These are phyloP conservation scores for Aphelenchoides avenae DNA, from an alignment of 1,140 invertebrate genomes.

Conservation along the genomic window DNA sequence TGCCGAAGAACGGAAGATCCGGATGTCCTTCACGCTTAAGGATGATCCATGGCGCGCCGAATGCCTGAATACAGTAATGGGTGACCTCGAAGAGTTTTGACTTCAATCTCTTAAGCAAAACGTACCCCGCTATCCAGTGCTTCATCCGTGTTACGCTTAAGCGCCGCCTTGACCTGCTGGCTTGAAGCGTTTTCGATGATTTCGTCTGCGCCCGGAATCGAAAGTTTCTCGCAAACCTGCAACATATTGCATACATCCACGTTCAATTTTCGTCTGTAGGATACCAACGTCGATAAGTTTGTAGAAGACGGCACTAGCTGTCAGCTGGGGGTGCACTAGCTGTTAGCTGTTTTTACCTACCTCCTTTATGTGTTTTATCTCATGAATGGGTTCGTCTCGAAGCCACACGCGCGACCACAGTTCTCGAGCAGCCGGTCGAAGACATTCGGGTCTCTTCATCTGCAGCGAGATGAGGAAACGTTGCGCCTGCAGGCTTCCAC, in stretches of 20 bases:
- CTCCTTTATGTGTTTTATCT: constrained; percentile 7
- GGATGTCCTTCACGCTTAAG: constrained; percentile 9
- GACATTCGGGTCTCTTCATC: constrained; percentile 49
- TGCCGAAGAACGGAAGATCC: constrained; percentile 22
- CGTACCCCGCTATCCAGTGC: too few species aligned
- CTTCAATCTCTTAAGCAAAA: too few species aligned
- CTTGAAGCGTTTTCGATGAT: constrained; percentile 3
- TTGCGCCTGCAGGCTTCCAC: constrained; percentile 58
- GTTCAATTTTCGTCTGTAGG: not conserved
- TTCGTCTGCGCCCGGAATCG: not conserved
- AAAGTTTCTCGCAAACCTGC: constrained; percentile 3
- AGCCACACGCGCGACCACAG: constrained; percentile 60
- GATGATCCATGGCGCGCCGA: constrained; percentile 26
- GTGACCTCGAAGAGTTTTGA: too few species aligned
- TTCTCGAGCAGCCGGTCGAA: constrained; percentile 59
- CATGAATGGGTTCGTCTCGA: constrained; percentile 18
- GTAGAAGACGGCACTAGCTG: too few species aligned
- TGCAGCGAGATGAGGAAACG: constrained; percentile 61
- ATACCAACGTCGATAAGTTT: not conserved
- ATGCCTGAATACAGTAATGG: too few species aligned
- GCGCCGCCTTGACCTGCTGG: constrained; percentile 11
- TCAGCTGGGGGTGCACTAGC: too few species aligned
- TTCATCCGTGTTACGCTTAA: constrained; percentile 10
- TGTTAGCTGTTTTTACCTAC: constrained; percentile 7
- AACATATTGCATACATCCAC: not conserved